A percentile compares a stretch with the other conserved stretches of the same genome.
Conservation (phyloP, 2,113 vertebrate genomes). For the Rhinichthys klamathensis region DNA sequence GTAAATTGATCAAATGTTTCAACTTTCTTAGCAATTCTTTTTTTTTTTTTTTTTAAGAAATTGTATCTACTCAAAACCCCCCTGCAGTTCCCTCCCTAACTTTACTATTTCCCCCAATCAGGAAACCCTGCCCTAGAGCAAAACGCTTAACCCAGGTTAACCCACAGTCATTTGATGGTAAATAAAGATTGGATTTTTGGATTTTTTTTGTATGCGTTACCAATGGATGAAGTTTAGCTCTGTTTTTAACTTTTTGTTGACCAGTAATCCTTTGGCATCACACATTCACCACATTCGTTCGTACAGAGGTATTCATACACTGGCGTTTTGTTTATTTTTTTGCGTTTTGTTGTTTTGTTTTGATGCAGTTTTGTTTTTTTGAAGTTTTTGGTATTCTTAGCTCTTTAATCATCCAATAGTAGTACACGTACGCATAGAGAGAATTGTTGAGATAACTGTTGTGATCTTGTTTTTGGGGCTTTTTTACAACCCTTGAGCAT, state of each 20-base stretch:
- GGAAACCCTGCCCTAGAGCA: neutral
- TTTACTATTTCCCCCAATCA: no score
- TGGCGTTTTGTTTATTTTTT: no score
- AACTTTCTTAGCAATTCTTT: no score
- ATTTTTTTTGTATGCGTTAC: no score
- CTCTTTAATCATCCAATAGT: neutral
- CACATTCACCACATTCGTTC: neutral
- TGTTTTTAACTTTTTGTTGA: neutral
- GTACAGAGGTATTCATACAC: no score
- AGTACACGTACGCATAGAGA: neutral
- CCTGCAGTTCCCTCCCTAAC: neutral
- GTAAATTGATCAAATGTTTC: no score
- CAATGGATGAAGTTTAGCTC: neutral
- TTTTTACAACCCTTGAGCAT: neutral
- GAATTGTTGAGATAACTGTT: neutral
- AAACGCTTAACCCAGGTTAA: neutral
- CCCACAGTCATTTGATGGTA: neutral
- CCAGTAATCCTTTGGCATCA: neutral
- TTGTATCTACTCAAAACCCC: neutral
- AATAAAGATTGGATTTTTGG: no score
- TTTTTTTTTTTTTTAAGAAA: neutral
- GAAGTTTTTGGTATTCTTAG: neutral
- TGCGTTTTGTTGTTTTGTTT: neutral
- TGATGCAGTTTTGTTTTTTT: neutral
- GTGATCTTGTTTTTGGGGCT: neutral